These are phyloP conservation scores for Hirtodrosophila histrioides DNA, from an alignment of 2,888 invertebrate genomes.

Conservation along the genomic window DNA sequence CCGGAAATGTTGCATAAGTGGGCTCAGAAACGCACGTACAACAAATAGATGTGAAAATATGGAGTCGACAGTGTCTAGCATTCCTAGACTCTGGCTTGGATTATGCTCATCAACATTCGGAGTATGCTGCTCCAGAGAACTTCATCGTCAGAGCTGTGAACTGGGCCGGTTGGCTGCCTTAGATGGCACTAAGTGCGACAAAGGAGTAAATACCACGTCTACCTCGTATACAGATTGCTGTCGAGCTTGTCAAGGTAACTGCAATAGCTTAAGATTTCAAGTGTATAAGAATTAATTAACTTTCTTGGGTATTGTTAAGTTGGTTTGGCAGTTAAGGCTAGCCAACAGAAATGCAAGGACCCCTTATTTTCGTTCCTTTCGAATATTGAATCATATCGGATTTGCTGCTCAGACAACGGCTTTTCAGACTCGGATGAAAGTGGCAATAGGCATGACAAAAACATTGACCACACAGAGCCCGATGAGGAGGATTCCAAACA, in stretches of 20 bases:
- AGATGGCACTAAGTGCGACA: constrained; percentile 77
- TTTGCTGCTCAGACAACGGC: constrained; percentile 86
- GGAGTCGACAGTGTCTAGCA: constrained; percentile 85
- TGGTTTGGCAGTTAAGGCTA: constrained; percentile 86
- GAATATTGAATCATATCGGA: constrained; percentile 86
- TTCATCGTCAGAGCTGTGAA: constrained; percentile 83
- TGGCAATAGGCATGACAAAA: background rate
- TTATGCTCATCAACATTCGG: constrained; percentile 87
- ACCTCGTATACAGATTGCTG: constrained; percentile 86
- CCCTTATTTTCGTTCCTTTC: constrained; percentile 84
- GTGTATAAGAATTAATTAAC: background rate
- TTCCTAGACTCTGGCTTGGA: constrained; percentile 86
- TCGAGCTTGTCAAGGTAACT: constrained; percentile 86
- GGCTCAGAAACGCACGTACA: constrained; percentile 85
- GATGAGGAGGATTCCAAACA: constrained; percentile 10
- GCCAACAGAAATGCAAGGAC: constrained; percentile 86
- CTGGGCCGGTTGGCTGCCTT: constrained; percentile 80
- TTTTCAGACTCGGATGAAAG: constrained; percentile 10
- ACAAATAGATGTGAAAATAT: constrained; percentile 85
- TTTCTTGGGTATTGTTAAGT: constrained; percentile 61
- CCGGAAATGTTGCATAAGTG: constrained; percentile 85
- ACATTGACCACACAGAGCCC: background rate
- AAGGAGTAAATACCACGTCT: constrained; percentile 61
- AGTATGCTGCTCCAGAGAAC: constrained; percentile 87
- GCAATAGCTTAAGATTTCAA: no score